Evolutionary conservation across 2,888 invertebrate genomes (phyloP).

Genomic region (Lasius platythorax): DNA sequence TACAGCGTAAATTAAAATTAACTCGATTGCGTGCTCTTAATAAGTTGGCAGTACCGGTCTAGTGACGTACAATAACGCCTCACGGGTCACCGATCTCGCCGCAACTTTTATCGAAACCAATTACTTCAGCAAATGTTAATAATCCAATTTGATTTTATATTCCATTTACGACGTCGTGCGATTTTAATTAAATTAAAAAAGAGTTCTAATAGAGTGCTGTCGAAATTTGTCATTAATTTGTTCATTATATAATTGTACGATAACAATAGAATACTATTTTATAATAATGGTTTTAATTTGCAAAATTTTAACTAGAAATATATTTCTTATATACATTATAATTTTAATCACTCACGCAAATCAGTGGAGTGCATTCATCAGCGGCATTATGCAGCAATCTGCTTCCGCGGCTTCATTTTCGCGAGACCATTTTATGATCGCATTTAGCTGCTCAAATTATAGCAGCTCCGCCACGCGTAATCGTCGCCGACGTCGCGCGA

Average conservation of each 20-base stretch:
- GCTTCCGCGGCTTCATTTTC: constrained; percentile 17
- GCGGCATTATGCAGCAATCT: constrained; percentile 10
- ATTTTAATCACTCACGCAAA: constrained; percentile 10
- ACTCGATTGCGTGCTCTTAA: constrained; percentile 22
- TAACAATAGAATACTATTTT: background rate
- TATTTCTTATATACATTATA: constrained; percentile 9
- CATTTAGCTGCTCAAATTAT: constrained; percentile 43
- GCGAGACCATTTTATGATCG: constrained; percentile 36
- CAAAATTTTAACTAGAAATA: constrained; percentile 11
- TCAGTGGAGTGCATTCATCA: constrained; percentile 33
- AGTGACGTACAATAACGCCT: background rate
- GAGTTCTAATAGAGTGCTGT: background rate
- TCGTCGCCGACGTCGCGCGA: constrained; percentile 32
- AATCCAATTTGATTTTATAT: constrained; percentile 33
- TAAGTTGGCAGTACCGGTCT: background rate
- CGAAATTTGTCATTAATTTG: background rate
- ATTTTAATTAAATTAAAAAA: constrained; percentile 12
- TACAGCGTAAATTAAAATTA: constrained; percentile 27
- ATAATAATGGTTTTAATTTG: background rate
- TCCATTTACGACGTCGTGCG: background rate
- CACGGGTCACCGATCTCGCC: background rate
- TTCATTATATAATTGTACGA: background rate
- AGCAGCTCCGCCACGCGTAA: constrained; percentile 21
- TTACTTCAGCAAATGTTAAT: constrained; percentile 37
- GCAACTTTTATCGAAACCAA: constrained; percentile 1